phyloP scores from a whole-genome alignment of 2,888 invertebrate species.

The Drosophila pullipes region DNA sequence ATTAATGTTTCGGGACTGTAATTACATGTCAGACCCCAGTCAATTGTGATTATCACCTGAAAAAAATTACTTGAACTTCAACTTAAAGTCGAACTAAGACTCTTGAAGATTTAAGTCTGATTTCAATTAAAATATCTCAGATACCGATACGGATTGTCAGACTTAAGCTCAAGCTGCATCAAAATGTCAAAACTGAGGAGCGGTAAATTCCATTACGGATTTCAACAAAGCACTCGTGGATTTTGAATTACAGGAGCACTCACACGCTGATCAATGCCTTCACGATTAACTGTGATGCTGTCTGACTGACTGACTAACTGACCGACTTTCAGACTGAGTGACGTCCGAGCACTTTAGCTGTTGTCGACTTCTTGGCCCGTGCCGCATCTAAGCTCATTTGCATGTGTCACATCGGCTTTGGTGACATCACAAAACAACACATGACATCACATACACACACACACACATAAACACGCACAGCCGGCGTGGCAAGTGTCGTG shows the following conservation, averaged over 20 bases:
- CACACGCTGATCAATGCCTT: conserved; percentile 3
- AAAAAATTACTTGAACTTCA: not conserved
- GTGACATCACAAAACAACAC: conserved; percentile 56
- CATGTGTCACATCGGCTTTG: conserved; percentile 74
- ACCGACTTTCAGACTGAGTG: conserved; percentile 20
- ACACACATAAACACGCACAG: conserved; percentile 2
- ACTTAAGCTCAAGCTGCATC: not conserved
- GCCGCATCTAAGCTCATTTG: conserved; percentile 60
- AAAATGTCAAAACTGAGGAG: not conserved
- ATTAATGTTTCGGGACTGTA: not conserved
- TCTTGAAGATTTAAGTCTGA: not conserved
- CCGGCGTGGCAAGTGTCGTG: conserved; percentile 20
- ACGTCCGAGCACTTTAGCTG: conserved; percentile 46
- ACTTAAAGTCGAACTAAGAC: not conserved
- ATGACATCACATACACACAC: conserved; percentile 32
- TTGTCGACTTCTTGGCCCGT: conserved; percentile 38
- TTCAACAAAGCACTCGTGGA: not conserved
- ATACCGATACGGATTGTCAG: not conserved
- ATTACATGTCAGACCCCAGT: not conserved
- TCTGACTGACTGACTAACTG: conserved; percentile 11
- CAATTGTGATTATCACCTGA: not conserved
- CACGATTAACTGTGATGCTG: conserved; percentile 5
- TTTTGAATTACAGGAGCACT: not conserved
- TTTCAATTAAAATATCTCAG: not conserved
- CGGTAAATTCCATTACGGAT: not conserved